These are phyloP conservation scores for Zoroaster sp. DNA, from an alignment of 53 echinoderm and acorn worm species.

Conservation along the genomic window DNA sequence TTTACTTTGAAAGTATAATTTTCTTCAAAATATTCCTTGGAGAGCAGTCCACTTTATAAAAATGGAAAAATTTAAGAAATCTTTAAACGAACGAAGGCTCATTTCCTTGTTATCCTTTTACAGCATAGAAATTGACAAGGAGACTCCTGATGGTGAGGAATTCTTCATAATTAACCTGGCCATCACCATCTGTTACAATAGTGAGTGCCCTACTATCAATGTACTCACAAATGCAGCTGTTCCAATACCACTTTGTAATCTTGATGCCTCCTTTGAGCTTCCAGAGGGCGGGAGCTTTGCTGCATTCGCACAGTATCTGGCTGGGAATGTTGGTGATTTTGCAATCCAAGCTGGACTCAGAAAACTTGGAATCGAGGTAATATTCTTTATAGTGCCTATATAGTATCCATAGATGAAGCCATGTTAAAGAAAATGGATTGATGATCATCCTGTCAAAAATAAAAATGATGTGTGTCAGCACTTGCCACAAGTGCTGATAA, in stretches of 20 bases:
- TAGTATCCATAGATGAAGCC: no score
- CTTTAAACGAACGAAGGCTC: background rate
- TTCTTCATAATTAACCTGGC: slow-evolving; percentile 14
- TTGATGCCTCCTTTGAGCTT: slow-evolving; percentile 15
- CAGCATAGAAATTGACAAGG: slow-evolving; percentile 40
- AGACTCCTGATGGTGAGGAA: background rate
- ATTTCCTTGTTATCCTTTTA: background rate
- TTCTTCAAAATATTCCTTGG: no score
- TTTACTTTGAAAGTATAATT: no score
- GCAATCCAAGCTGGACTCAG: slow-evolving; percentile 37
- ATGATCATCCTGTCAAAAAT: background rate
- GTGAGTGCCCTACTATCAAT: background rate
- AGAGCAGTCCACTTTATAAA: no score
- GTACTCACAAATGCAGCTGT: background rate
- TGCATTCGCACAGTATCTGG: background rate
- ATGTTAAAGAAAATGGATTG: background rate
- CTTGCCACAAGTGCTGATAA: background rate
- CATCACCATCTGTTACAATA: slow-evolving; percentile 4
- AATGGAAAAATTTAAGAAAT: no score
- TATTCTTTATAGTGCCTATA: no score
- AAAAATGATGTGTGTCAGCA: background rate
- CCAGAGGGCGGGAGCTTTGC: slow-evolving; percentile 45
- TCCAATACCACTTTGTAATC: slow-evolving; percentile 39
- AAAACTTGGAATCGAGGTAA: slow-evolving; percentile 54
- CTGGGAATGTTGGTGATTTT: slow-evolving; percentile 11